Conservation (phyloP, 92 coral and sea anemone species). For the Phenganax marumi region DNA sequence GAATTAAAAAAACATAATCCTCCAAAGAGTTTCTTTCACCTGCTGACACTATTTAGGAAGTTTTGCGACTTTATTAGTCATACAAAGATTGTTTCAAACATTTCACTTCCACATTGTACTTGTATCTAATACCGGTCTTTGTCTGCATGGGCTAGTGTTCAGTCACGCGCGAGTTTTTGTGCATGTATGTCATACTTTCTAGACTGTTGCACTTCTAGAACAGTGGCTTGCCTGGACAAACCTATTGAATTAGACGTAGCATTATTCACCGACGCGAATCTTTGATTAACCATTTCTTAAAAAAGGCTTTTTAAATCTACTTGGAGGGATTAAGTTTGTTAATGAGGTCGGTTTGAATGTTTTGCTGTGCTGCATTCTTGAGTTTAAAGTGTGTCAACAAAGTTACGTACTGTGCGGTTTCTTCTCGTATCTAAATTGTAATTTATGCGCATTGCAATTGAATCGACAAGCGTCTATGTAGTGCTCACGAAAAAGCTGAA, state of each 20-base stretch:
- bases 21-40: too few relatives aligned
- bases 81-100: neutral
- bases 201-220: constrained; percentile 13
- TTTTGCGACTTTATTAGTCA: too few relatives aligned
- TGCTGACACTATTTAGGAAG: too few relatives aligned
- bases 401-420: constrained; percentile 20
- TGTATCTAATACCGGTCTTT: neutral
- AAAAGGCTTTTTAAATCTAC: neutral
- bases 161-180: constrained; percentile 9
- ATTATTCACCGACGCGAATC: constrained; percentile 23
- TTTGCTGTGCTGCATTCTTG: constrained; percentile 12
- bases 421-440: constrained; percentile 13
- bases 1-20: too few relatives aligned
- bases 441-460: constrained; percentile 33
- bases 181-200: constrained; percentile 14
- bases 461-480: neutral
- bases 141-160: constrained; percentile 14
- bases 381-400: constrained; percentile 15
- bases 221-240: neutral
- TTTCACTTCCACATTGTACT: neutral
- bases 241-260: constrained; percentile 4
- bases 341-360: constrained; percentile 1
- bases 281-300: neutral
- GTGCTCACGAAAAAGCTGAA: neutral
- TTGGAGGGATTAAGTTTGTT: neutral